Evolutionary conservation across 2,888 invertebrate species (phyloP), one percentile per base, ranked within the genome.

Genomic region (Calephelis perditalis): DNA sequence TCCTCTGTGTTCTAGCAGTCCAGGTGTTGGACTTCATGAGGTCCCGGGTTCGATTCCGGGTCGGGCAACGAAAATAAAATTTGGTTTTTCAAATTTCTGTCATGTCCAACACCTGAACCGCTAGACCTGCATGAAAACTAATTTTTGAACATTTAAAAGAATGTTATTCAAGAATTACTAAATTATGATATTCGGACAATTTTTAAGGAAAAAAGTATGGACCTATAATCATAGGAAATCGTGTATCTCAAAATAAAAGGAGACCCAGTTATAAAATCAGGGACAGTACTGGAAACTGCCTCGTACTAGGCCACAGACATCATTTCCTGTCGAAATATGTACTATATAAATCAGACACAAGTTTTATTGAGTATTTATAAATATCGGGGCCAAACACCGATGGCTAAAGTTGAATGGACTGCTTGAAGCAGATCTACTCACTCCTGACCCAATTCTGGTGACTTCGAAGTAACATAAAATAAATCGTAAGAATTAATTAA

Each of bases 311-410:
- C 49, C 49, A 26, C 49, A 49, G 49, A 49, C 49, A 49, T 10
- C 49, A 49, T 26, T 49, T 49, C 49, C 49, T 49, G 49, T 49
- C 49, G 49, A 49, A 49, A 49, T 49, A 26, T 49, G 49, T 49
- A 52, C 47, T 49, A 64, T 63, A 62, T 44, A 65, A 64, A 64
- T 61, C 57, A 9, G 56, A 43, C 49, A 60, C 59, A 63, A 15
- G 54, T 61, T 62, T 65, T 65, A 65, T 63, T 49, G 56, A 60
- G 49, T 61, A 63, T 58, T 64, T 67, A 60, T 61, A 62, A 57
- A 61, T 59, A 63, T 59, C 47, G 47, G 46, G 64, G 62, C 54
- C 58, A 62, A 59, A 58, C 60, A 62, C 52, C 11, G 47, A 46
- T 63, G 49, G 35, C 58, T 57, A 52, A 52, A 65, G 61, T 65